Base-by-base conservation (phyloP, 2,888 invertebrate genomes). In the Anaspis maculata region DNA sequence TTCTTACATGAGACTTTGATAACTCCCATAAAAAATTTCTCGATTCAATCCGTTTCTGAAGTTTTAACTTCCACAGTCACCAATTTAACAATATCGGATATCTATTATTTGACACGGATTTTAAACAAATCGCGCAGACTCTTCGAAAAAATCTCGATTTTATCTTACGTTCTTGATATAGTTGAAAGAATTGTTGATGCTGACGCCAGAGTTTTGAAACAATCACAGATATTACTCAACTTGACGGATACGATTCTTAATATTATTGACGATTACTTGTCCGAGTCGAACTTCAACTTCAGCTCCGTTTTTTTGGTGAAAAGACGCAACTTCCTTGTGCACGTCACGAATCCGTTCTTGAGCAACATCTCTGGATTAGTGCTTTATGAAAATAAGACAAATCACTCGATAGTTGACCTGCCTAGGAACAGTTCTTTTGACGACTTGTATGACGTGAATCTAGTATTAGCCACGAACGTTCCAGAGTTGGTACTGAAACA, bases 201-300 rank as follows among this genome's bases (percentile, higher is more conserved):
- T 2, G 44, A 56, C 25, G 24, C 22, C 1, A 26, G 36, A 10
- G 34, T 44, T 3, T 37, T 62, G 23, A 39, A 44, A 35, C 56
- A 70, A 46, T 69, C 75, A 1, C 73, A 74, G 59, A 68, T 67
- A 13, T 24, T 44, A 6, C 64, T 80, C 32, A 79, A 80, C 59
- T 73, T 77, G 10, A 78, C 79, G 1, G 79, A 79, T 55, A 68
- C 70, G 9, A 67, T 79, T 39, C 59, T 81, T 30, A 75, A 77
- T 48, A 67, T 72, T 4, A 62, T 77, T 15, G 76, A 74, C 46
- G 64, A 67, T 42, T 65, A 75, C 19, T 67, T 77, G 41, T 69
- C 72, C 49, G 60, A 68, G 44, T 61, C 30, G 2, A 28, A 19
- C 4, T 30, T 24, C 13, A 19, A 31, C n/a, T 15, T 23, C 10